Percentiles rank a stretch among this genome's conserved stretches.
Conservation (phyloP, 2,113 vertebrate genomes). For the Pygoscelis adeliae region DNA sequence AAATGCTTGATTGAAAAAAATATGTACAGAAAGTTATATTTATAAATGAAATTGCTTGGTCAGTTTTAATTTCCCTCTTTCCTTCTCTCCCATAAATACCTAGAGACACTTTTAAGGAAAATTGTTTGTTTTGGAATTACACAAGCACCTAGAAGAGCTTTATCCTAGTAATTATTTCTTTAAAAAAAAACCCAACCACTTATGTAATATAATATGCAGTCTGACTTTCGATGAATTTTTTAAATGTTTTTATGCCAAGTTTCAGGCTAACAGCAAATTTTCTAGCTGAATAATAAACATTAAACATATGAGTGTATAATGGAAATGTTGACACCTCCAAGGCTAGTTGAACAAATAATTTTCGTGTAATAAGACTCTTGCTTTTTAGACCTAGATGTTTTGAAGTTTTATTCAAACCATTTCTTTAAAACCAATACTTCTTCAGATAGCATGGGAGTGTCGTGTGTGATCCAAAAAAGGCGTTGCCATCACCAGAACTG, state of each 20-base stretch:
- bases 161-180: constrained; percentile 45
- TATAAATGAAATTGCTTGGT: constrained; percentile 45
- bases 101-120: constrained; percentile 36
- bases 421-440: not conserved
- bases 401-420: not conserved
- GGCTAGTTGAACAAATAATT: not conserved
- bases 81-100: constrained; percentile 28
- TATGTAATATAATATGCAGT: not conserved
- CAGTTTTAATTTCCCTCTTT: constrained; percentile 53
- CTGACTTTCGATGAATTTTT: not conserved
- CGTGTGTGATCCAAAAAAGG: fast-evolving
- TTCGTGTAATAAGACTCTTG: not conserved
- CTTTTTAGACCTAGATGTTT: not conserved
- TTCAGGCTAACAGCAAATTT: not conserved
- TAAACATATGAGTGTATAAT: not conserved
- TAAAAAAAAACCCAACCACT: not conserved
- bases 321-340: constrained; percentile 14
- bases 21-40: not conserved
- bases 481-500: not conserved
- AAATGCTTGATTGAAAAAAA: constrained; percentile 56
- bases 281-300: constrained; percentile 41
- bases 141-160: constrained; percentile 1
- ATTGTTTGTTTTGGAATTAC: constrained; percentile 24
- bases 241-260: not conserved
- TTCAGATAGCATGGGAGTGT: not conserved